Conservation (phyloP, 2,888 invertebrate genomes). For the Belgica antarctica region DNA sequence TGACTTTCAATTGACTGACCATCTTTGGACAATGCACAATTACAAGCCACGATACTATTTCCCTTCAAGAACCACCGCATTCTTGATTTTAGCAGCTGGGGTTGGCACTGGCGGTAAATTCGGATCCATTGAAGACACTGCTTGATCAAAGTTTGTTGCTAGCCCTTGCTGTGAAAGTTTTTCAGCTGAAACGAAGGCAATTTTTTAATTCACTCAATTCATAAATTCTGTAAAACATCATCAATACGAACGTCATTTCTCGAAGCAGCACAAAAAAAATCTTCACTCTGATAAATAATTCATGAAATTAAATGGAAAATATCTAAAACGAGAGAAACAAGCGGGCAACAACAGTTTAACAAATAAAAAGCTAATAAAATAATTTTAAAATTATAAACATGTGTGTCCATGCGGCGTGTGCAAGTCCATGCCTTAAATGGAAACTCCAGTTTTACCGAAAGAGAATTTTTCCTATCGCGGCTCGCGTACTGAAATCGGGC, state of each 20-base stretch:
- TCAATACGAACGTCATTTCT: background rate
- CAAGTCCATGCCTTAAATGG: conserved; percentile 27
- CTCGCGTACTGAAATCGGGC: conserved; percentile 17
- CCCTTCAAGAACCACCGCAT: background rate
- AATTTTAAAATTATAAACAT: conserved; percentile 28
- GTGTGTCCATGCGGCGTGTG: conserved; percentile 30
- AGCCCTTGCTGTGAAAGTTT: background rate
- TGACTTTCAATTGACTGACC: background rate
- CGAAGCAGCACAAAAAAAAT: conserved; percentile 7
- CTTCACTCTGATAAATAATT: conserved; percentile 24
- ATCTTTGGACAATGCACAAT: background rate
- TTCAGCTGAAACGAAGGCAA: background rate
- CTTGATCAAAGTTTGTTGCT: no score
- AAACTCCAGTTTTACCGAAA: background rate
- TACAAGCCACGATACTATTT: background rate
- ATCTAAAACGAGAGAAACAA: conserved; percentile 3
- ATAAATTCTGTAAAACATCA: conserved; percentile 21
- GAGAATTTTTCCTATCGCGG: background rate
- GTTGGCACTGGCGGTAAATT: no score
- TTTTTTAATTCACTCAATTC: background rate
- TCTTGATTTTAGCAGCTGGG: no score
- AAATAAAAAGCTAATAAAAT: conserved; percentile 31
- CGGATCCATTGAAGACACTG: no score
- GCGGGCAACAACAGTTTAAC: conserved; percentile 14
- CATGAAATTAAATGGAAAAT: conserved; percentile 33